Conservation (phyloP, 1,140 invertebrate species). For the Drosophila sproati region DNA sequence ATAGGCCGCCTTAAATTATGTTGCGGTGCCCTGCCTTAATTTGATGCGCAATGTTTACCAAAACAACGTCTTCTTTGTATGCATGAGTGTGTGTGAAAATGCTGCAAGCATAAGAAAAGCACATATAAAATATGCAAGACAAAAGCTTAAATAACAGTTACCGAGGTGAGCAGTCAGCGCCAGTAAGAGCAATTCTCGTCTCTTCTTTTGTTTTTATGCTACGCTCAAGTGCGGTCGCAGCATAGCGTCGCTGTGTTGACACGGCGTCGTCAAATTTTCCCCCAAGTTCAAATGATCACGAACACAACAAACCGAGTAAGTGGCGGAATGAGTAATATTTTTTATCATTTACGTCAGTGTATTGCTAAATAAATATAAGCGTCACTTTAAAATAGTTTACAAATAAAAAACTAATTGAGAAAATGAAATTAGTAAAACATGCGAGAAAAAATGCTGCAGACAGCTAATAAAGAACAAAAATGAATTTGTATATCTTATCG, state of each 20-base stretch:
- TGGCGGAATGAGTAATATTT: background rate
- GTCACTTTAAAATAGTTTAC: conserved; percentile 27
- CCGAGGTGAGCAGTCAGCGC: conserved; percentile 10
- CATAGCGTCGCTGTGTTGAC: conserved; percentile 64
- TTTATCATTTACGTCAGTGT: conserved; percentile 8
- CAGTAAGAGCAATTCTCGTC: conserved; percentile 2
- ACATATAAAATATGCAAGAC: conserved; percentile 7
- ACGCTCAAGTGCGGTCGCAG: conserved; percentile 65
- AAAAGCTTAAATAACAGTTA: conserved; percentile 21
- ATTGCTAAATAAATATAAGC: conserved; percentile 12
- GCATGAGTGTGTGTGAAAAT: conserved; percentile 6
- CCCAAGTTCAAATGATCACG: conserved; percentile 14
- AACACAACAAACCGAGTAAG: conserved; percentile 2
- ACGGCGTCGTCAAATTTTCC: conserved; percentile 58
- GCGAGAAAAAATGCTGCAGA: conserved; percentile 54
- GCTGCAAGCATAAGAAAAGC: conserved; percentile 22
- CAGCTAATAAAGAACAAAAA: conserved; percentile 50
- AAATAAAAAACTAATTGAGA: conserved; percentile 57
- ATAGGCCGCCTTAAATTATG: conserved; percentile 5
- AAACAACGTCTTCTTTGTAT: conserved; percentile 22
- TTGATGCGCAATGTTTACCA: conserved; percentile 38
- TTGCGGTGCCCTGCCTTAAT: conserved; percentile 26
- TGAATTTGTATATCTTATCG: conserved; percentile 10
- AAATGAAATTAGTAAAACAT: conserved; percentile 65
- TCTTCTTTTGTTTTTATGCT: conserved; percentile 43